A percentile compares a stretch with the other conserved stretches of the same genome.
Conservation (phyloP, 2,797 vertebrate genomes). For the Syndactyla subalaris region DNA sequence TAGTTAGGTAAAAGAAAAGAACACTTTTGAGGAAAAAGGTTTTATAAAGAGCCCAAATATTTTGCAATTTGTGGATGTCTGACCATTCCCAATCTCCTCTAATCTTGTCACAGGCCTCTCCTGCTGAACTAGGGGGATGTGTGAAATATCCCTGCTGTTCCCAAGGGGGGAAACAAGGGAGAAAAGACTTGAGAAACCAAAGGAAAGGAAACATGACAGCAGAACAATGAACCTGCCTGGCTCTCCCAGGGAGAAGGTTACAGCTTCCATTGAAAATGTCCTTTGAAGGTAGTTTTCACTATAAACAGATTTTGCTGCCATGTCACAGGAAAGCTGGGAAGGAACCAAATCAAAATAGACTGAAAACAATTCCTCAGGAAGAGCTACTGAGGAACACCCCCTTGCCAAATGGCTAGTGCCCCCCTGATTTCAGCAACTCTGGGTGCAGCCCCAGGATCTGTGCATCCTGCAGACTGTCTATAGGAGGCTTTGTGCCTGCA, state of each 20-base stretch:
- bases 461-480: neutral
- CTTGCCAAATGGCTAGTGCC: constrained; percentile 37
- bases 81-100: constrained; percentile 2
- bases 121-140: neutral
- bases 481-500: constrained; percentile 20
- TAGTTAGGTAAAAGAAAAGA: neutral
- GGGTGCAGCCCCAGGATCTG: neutral
- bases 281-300: constrained; percentile 67
- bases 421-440: neutral
- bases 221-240: constrained; percentile 69
- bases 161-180: constrained; percentile 63
- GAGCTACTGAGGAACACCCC: constrained; percentile 30
- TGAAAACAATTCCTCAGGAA: constrained; percentile 70
- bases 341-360: constrained; percentile 63
- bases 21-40: neutral
- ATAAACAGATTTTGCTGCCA: constrained; percentile 67
- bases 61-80: neutral
- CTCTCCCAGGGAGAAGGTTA: constrained; percentile 66
- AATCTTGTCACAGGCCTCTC: constrained; percentile 6
- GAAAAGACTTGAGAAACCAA: constrained; percentile 71
- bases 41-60: neutral
- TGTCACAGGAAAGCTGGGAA: constrained; percentile 71
- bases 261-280: constrained; percentile 54
- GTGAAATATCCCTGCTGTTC: constrained; percentile 55
- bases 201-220: constrained; percentile 69